Evolutionary conservation across 2,888 invertebrate species (phyloP), one percentile per base, ranked within the genome.

Genomic region (Agriopis leucophaearia): DNA sequence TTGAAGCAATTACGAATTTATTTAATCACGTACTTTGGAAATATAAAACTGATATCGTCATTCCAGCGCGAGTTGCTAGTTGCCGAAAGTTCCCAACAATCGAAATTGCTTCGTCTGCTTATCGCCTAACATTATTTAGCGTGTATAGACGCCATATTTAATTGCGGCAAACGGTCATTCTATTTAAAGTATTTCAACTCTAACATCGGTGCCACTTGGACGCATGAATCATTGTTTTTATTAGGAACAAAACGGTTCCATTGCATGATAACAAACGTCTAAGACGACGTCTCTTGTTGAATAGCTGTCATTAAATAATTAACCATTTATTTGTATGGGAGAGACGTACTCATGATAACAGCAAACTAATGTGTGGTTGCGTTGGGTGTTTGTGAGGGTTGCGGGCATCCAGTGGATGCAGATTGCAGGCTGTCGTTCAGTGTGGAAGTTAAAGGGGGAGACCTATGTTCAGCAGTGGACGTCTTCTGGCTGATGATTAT

Each of bases 141-240:
- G 48, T 66, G 71, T 38, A 72, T 68, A 74, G 73, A 74, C 75
- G 71, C 71, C 66, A 59, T 54, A 40, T 48, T 57, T 62, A 73
- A 75, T 75, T 75, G 69, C 54, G 38, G 60, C 55, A 44, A 64
- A 71, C 74, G 72, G 73, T 65, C 73, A 60, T 66, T 69, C 57
- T 64, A 70, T 71, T 74, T 75, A 67, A 70, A n/a, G n/a, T n/a
- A n/a, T n/a, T n/a, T 55, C 8, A 18, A 18, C 64, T 54, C 45
- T 59, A 54, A 48, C 61, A 56, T n/a, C n/a, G n/a, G 10, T 35
- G 59, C 47, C 54, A 48, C 57, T n/a, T 68, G 66, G 48, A 48
- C 47, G 56, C 38, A 51, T 60, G 59, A 64, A 64, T 68, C 68
- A 68, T 64, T 56, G 55, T 60, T 64, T 68, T 60, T 64, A 68